phyloP scores from a whole-genome alignment of 2,888 invertebrate genomes.

The Volucella zonaria region DNA sequence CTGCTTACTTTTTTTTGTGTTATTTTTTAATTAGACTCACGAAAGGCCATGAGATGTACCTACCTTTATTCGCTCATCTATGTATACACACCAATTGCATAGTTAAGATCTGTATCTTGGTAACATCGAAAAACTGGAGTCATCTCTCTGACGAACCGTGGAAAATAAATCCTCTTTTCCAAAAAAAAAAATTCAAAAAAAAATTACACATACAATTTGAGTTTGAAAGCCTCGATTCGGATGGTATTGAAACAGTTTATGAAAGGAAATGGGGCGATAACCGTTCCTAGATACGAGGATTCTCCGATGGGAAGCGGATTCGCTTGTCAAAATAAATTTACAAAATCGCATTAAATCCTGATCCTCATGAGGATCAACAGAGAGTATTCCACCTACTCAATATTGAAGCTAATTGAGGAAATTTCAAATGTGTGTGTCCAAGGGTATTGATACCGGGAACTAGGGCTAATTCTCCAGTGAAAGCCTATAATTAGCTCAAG shows the following conservation, averaged over 20 bases:
- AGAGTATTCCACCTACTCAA: neutral
- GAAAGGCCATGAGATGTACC: conserved; percentile 40
- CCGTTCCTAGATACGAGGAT: neutral
- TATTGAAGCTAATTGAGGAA: conserved; percentile 32
- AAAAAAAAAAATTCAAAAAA: neutral
- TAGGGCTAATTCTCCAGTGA: conserved; percentile 1
- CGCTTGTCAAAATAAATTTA: conserved; percentile 73
- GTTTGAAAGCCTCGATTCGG: neutral
- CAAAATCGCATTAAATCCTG: conserved; percentile 63
- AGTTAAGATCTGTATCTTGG: conserved; percentile 19
- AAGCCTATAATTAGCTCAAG: conserved; percentile 63
- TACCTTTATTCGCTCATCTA: too few species aligned
- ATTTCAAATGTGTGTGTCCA: conserved; percentile 46
- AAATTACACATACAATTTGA: neutral
- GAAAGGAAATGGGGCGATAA: conserved; percentile 31
- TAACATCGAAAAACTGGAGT: conserved; percentile 7
- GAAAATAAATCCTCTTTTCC: conserved; percentile 47
- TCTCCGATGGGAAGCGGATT: conserved; percentile 53
- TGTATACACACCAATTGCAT: conserved; percentile 32
- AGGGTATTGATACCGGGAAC: conserved; percentile 50
- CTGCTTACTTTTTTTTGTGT: neutral
- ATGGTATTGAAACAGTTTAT: neutral
- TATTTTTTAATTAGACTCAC: conserved; percentile 58
- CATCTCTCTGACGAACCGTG: conserved; percentile 46
- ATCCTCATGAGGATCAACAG: conserved; percentile 37